These are phyloP conservation scores for Leucoraja ocellata DNA, from an alignment of 2,797 vertebrate genomes.

Conservation along the genomic window DNA sequence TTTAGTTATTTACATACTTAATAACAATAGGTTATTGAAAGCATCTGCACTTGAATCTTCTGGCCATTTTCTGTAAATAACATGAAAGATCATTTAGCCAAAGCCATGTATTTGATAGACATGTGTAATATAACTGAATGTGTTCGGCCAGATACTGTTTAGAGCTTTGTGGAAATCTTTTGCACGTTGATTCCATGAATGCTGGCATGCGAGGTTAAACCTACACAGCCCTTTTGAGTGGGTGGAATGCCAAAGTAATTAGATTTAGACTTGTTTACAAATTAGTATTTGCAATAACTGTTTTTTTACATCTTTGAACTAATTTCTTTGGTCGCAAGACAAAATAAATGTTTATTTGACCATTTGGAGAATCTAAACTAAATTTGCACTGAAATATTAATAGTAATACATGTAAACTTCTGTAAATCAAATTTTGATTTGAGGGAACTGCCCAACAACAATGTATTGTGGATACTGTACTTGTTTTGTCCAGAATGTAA, in stretches of 20 bases:
- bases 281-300: background rate
- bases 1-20: background rate
- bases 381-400: slow-evolving; percentile 35
- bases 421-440: slow-evolving; percentile 33
- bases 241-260: slow-evolving; percentile 34
- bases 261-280: slow-evolving; percentile 1
- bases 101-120: slow-evolving; percentile 18
- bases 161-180: background rate
- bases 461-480: slow-evolving; percentile 32
- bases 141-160: slow-evolving; percentile 15
- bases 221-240: background rate
- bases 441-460: slow-evolving; percentile 4
- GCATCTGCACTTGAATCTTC: background rate
- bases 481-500: slow-evolving; percentile 35
- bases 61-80: background rate
- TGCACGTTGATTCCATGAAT: slow-evolving; percentile 9
- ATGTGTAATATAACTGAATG: background rate
- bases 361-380: background rate
- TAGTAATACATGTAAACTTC: slow-evolving; percentile 22
- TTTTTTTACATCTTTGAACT: slow-evolving; percentile 6
- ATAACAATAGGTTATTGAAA: background rate
- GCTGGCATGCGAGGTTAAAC: slow-evolving; percentile 15
- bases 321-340: background rate
- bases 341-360: background rate
- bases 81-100: slow-evolving; percentile 12